Evolutionary conservation across 2,797 vertebrate genomes (phyloP).

Genomic region (Australoheros facetus): DNA sequence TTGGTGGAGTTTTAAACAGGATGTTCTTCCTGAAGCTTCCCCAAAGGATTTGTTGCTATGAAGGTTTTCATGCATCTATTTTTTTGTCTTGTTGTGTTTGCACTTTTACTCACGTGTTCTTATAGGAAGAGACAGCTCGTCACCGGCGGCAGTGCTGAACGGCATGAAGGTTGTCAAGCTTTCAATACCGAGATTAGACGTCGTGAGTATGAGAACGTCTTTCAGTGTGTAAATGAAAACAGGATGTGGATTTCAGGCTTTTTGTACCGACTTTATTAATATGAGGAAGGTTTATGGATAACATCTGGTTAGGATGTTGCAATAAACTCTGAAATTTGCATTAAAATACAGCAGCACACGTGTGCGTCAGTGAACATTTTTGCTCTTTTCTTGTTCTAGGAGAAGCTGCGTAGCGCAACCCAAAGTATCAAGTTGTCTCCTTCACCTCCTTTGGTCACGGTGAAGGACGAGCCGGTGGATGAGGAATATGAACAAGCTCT

Average conservation of each 20-base stretch:
- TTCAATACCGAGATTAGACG: conserved; percentile 12
- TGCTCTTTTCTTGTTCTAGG: neutral
- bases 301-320: rapidly evolving
- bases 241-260: neutral
- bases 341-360: neutral
- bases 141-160: conserved; percentile 39
- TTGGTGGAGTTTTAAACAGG: neutral
- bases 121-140: conserved; percentile 48
- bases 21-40: rapidly evolving
- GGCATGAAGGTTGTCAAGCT: conserved; percentile 59
- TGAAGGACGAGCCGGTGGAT: conserved; percentile 97
- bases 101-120: neutral
- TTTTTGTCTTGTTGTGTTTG: neutral
- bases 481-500: conserved; percentile 94
- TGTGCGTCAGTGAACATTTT: neutral
- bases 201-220: conserved; percentile 37
- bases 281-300: neutral
- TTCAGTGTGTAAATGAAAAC: no score
- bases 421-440: conserved; percentile 72
- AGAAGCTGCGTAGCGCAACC: neutral
- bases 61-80: neutral
- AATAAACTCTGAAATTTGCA: neutral
- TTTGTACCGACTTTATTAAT: neutral
- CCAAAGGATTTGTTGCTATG: neutral
- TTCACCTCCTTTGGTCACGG: conserved; percentile 85